A percentile compares a stretch with the other conserved stretches of the same genome.
Conservation (phyloP, 1,140 invertebrate species). For the Mylabris phalerata region DNA sequence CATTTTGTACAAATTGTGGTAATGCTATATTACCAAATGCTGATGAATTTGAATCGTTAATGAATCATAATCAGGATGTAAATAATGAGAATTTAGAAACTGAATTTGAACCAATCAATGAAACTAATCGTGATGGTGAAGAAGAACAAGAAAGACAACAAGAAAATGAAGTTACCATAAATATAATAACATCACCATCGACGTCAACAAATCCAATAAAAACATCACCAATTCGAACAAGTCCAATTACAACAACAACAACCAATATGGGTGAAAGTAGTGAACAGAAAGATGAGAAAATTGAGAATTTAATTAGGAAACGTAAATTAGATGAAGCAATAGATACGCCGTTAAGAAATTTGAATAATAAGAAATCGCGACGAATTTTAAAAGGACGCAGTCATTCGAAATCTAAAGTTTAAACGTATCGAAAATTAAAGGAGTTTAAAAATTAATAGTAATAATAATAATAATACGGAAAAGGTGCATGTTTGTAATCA, state of each 20-base stretch:
- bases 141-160: background rate
- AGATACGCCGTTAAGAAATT: constrained; percentile 6
- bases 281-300: constrained; percentile 19
- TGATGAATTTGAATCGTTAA: constrained; percentile 53
- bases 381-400: constrained; percentile 22
- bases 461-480: background rate
- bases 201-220: background rate
- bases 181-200: background rate
- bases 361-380: constrained; percentile 20
- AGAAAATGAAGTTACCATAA: background rate
- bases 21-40: constrained; percentile 48
- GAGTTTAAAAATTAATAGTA: constrained; percentile 5
- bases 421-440: constrained; percentile 1
- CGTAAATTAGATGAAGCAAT: constrained; percentile 18
- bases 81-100: background rate
- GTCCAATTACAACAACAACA: background rate
- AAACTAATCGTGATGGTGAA: background rate
- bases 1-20: constrained; percentile 52
- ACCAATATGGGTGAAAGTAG: background rate
- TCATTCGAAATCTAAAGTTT: constrained; percentile 22
- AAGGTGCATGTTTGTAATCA: constrained; percentile 11
- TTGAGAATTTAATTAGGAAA: constrained; percentile 32
- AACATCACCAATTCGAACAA: background rate
- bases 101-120: background rate
- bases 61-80: constrained; percentile 48